These are phyloP conservation scores for Pachydiplax longipennis DNA, from an alignment of 2,888 invertebrate species.

Conservation along the genomic window DNA sequence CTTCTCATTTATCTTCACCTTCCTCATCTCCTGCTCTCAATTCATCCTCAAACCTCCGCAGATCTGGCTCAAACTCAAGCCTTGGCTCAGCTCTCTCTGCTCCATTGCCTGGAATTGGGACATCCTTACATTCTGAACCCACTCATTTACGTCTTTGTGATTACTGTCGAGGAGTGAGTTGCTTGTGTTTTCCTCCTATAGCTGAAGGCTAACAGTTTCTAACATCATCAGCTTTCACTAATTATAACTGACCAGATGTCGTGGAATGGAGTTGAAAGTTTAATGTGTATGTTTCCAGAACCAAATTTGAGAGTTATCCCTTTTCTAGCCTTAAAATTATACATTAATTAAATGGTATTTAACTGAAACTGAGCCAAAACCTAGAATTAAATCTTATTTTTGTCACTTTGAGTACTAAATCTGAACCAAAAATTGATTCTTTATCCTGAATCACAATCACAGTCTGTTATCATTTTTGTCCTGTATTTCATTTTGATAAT, in stretches of 20 bases:
- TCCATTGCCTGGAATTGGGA: conserved; percentile 55
- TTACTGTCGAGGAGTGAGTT: conserved; percentile 59
- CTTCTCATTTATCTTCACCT: conserved; percentile 30
- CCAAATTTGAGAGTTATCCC: too few relatives aligned
- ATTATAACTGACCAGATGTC: not conserved
- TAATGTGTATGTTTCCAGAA: too few relatives aligned
- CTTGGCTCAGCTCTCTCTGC: conserved; percentile 60
- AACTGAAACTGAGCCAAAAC: too few relatives aligned
- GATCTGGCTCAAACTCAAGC: conserved; percentile 63
- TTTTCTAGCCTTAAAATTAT: too few relatives aligned
- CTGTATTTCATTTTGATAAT: too few relatives aligned
- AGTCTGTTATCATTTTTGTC: too few relatives aligned
- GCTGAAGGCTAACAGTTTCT: conserved; percentile 52
- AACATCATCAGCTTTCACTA: conserved; percentile 56
- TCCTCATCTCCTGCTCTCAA: conserved; percentile 22
- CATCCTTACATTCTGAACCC: conserved; percentile 52
- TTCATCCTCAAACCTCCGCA: not conserved
- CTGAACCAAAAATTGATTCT: too few relatives aligned
- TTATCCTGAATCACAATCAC: too few relatives aligned
- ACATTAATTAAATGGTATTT: too few relatives aligned
- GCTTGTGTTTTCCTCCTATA: conserved; percentile 60
- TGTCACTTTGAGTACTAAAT: too few relatives aligned
- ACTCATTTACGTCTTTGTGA: conserved; percentile 54
- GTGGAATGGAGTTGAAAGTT: not conserved
- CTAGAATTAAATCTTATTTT: too few relatives aligned